Evolutionary conservation across 2,797 vertebrate species (phyloP).

Genomic region (Podarcis lilfordi): DNA sequence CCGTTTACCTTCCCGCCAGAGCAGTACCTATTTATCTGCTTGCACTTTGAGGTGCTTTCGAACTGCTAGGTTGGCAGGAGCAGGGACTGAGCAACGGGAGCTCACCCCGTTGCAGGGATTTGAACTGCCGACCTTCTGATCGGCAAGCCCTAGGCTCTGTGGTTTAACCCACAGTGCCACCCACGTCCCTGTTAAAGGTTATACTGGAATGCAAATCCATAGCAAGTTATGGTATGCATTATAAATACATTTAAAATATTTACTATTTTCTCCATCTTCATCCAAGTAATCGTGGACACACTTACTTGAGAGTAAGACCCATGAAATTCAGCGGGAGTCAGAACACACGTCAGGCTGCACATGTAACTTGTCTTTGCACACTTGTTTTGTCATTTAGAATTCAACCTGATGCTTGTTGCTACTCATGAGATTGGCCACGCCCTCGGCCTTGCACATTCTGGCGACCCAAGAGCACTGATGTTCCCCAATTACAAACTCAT

Average conservation of each 20-base stretch:
- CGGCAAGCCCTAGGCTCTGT: no score
- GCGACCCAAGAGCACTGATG: conserved; percentile 82
- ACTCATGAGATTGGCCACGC: conserved; percentile 87
- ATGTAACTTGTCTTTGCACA: not conserved
- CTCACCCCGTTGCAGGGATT: no score
- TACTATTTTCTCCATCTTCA: not conserved
- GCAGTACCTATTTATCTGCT: no score
- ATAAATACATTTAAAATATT: not conserved
- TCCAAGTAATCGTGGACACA: not conserved
- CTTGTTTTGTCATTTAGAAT: conserved; percentile 72
- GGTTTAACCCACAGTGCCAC: no score
- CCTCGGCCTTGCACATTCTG: conserved; percentile 84
- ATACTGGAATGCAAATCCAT: not conserved
- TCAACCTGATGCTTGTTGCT: conserved; percentile 84
- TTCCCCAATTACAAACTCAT: conserved; percentile 81
- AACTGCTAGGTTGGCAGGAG: no score
- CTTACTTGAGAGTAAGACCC: not conserved
- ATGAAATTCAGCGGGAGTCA: not conserved
- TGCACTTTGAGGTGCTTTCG: no score
- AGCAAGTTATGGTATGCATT: not conserved
- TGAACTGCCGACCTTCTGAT: no score
- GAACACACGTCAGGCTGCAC: not conserved
- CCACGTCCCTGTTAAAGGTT: not conserved
- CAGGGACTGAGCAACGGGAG: no score
- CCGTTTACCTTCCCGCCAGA: no score